A percentile compares a stretch with the other conserved stretches of the same genome.
These are phyloP conservation scores for Alcis repandata DNA, from an alignment of 2,888 invertebrate species.

Conservation along the genomic window DNA sequence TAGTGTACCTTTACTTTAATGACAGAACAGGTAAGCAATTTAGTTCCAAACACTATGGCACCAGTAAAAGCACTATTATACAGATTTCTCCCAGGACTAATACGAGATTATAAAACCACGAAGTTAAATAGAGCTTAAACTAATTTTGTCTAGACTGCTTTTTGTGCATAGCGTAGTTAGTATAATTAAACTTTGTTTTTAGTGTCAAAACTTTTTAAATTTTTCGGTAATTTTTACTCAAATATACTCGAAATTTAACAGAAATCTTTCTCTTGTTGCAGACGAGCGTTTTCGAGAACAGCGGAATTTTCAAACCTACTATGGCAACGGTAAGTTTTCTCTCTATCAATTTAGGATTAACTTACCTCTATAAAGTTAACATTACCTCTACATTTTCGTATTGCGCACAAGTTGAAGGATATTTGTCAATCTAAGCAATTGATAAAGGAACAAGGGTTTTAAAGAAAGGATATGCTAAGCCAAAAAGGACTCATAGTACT, in stretches of 20 bases:
- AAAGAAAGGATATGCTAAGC: too few species aligned
- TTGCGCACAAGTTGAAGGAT: too few species aligned
- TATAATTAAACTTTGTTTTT: slow-evolving; percentile 1
- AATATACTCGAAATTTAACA: slow-evolving; percentile 9
- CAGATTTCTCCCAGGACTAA: slow-evolving; percentile 14
- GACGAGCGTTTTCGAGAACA: slow-evolving; percentile 43
- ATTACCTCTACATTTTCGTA: too few species aligned
- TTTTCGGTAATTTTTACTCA: background rate
- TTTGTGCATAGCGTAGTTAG: background rate
- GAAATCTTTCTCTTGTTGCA: slow-evolving; percentile 53
- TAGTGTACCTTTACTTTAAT: background rate
- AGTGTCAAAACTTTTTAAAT: background rate
- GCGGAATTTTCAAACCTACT: slow-evolving; percentile 41
- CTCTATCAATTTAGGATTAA: too few species aligned
- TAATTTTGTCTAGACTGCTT: slow-evolving; percentile 11
- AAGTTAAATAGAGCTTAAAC: slow-evolving; percentile 5
- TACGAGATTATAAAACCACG: slow-evolving; percentile 8
- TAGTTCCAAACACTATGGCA: background rate
- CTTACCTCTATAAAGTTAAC: too few species aligned
- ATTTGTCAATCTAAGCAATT: too few species aligned
- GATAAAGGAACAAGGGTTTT: too few species aligned
- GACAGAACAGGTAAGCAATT: background rate
- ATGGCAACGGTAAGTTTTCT: slow-evolving; percentile 54
- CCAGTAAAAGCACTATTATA: background rate
- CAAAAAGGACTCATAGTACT: too few species aligned